Percentiles rank a stretch among this genome's conserved stretches.
phyloP scores from a whole-genome alignment of 2,113 vertebrate species.

The Lipotes vexillifer region DNA sequence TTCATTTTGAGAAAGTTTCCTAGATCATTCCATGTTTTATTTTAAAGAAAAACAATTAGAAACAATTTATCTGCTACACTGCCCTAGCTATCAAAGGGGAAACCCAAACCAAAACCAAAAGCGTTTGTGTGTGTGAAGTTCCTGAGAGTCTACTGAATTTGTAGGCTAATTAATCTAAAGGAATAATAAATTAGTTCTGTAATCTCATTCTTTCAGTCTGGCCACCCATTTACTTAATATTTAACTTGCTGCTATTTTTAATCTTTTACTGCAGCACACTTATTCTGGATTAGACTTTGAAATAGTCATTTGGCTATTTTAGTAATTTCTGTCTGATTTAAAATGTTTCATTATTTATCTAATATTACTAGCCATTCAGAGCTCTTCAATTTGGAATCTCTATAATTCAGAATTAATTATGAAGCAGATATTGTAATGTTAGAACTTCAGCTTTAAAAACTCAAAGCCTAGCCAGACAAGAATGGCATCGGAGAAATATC shows the following conservation, averaged over 20 bases:
- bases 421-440: background rate
- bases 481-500: background rate
- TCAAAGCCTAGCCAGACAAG: background rate
- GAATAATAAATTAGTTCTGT: background rate
- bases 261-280: background rate
- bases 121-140: background rate
- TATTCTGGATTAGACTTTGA: background rate
- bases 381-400: background rate
- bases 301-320: background rate
- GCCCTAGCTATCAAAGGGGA: background rate
- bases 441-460: background rate
- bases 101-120: background rate
- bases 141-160: background rate
- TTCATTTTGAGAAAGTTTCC: background rate
- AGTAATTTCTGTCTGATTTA: background rate
- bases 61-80: background rate
- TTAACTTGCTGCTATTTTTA: background rate
- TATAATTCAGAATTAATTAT: background rate
- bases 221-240: background rate
- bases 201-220: background rate
- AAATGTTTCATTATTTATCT: background rate
- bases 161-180: background rate
- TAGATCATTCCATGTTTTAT: background rate
- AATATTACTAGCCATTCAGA: background rate
- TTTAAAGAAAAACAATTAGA: background rate